These are phyloP conservation scores for Hydrozoanthus tunicans DNA, from an alignment of 64 coral and sea anemone genomes.

Conservation along the genomic window DNA sequence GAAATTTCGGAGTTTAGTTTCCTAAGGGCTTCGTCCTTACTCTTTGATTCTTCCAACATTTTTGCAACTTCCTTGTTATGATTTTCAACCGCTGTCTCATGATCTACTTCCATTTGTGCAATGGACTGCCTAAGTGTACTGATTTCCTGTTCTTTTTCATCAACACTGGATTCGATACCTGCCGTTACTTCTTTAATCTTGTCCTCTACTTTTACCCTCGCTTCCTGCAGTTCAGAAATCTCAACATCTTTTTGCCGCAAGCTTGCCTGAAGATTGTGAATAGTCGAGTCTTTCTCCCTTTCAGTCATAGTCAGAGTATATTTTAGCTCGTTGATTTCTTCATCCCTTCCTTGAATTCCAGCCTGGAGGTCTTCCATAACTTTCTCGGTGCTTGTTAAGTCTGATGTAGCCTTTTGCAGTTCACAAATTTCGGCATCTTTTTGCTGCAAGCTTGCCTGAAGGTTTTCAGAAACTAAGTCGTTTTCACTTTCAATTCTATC, in stretches of 20 bases:
- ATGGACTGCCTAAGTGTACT: neutral
- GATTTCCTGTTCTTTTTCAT: slow-evolving; percentile 13
- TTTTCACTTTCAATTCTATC: slow-evolving; percentile 52
- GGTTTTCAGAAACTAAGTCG: slow-evolving; percentile 17
- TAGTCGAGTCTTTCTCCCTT: slow-evolving; percentile 8
- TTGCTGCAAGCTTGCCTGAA: slow-evolving; percentile 46
- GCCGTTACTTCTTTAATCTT: slow-evolving; percentile 7
- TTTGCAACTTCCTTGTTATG: slow-evolving; percentile 58
- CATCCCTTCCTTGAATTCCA: slow-evolving; percentile 63
- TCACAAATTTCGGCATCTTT: slow-evolving; percentile 38
- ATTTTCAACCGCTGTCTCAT: slow-evolving; percentile 34
- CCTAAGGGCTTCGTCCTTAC: neutral
- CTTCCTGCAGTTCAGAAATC: neutral
- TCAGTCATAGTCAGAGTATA: slow-evolving; percentile 40
- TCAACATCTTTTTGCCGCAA: slow-evolving; percentile 47
- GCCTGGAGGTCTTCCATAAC: slow-evolving; percentile 69
- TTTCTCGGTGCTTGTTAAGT: slow-evolving; percentile 60
- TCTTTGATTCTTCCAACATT: slow-evolving; percentile 39
- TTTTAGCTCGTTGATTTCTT: slow-evolving; percentile 72
- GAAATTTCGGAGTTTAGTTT: slow-evolving; percentile 46
- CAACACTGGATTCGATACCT: neutral
- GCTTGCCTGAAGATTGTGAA: slow-evolving; percentile 34
- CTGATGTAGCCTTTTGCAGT: neutral
- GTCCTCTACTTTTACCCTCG: neutral
- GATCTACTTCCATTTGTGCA: slow-evolving; percentile 25